Conservation (phyloP, 2,888 invertebrate genomes). For the Drosophila kanekoi region DNA sequence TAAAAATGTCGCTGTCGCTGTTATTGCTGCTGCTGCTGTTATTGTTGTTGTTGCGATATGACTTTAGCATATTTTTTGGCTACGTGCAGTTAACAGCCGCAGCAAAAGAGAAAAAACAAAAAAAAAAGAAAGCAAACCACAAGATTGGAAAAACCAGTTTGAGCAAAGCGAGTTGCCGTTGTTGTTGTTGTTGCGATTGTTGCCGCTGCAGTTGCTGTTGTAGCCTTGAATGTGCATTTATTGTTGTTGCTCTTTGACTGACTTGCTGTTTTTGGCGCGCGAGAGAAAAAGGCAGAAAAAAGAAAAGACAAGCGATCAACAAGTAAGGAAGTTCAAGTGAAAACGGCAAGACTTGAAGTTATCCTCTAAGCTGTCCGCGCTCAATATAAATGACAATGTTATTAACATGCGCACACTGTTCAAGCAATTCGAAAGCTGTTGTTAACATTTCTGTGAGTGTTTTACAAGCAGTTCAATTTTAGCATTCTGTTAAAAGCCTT, state of each 20-base stretch:
- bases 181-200: conserved; percentile 19
- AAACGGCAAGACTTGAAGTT: conserved; percentile 17
- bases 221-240: conserved; percentile 78
- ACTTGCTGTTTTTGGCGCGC: conserved; percentile 71
- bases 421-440: neutral
- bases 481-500: neutral
- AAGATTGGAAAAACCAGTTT: conserved; percentile 61
- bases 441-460: neutral
- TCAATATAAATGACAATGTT: neutral
- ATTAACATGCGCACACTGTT: conserved; percentile 1
- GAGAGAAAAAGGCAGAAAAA: conserved; percentile 47
- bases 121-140: conserved; percentile 65
- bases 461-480: neutral
- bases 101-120: conserved; percentile 28
- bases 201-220: conserved; percentile 45
- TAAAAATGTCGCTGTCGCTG: conserved; percentile 18
- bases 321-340: conserved; percentile 11
- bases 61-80: conserved; percentile 66
- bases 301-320: conserved; percentile 26
- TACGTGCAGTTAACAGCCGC: conserved; percentile 44
- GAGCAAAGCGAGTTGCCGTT: conserved; percentile 37
- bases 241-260: conserved; percentile 56
- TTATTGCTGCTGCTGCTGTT: conserved; percentile 5
- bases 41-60: conserved; percentile 45
- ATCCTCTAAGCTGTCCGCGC: conserved; percentile 23